phyloP scores from a whole-genome alignment of 2,888 invertebrate species.

The Ceratothoa steindachneri region DNA sequence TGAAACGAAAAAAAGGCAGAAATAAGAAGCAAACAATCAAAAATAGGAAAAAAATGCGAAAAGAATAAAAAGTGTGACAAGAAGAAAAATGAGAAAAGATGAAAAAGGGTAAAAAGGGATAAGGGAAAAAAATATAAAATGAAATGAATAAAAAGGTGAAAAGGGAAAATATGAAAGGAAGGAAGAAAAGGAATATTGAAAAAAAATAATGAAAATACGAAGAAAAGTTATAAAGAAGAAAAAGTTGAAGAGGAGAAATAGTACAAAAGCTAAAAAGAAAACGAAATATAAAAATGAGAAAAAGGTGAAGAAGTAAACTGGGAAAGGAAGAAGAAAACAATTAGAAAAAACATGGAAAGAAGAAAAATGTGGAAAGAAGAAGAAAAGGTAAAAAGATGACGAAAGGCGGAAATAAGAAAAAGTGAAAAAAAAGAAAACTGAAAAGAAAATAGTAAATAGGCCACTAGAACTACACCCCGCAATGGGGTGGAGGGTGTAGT shows the following conservation, averaged over 20 bases:
- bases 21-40: too few species aligned
- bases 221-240: neutral
- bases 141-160: neutral
- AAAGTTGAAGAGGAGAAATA: neutral
- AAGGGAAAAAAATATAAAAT: too few species aligned
- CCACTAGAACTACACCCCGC: too few species aligned
- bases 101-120: too few species aligned
- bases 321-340: neutral
- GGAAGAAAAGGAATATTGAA: neutral
- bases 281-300: neutral
- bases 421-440: neutral
- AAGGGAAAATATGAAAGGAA: neutral
- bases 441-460: neutral
- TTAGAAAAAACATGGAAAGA: neutral
- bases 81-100: too few species aligned
- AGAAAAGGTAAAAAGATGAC: neutral
- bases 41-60: too few species aligned
- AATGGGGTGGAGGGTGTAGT: too few species aligned
- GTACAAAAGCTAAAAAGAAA: neutral
- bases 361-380: neutral
- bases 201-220: neutral
- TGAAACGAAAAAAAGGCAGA: too few species aligned
- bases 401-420: neutral
- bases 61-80: too few species aligned
- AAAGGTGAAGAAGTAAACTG: neutral